These are phyloP conservation scores for Stramonita haemastoma DNA, from an alignment of 2,888 invertebrate genomes.

Conservation along the genomic window DNA sequence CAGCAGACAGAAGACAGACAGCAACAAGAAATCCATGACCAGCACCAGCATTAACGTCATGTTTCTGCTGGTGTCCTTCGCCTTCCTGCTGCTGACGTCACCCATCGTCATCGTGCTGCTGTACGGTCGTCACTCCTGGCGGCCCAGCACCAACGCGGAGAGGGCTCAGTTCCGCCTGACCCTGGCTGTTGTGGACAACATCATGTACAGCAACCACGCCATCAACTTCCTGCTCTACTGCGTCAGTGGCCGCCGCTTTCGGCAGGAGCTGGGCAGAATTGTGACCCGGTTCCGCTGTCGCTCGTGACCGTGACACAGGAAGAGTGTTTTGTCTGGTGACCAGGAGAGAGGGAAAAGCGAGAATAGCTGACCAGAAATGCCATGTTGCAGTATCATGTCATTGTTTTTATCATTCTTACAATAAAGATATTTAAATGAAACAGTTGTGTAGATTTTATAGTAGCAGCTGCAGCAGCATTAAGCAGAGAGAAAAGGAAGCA, in stretches of 20 bases:
- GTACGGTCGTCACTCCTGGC: conserved; percentile 39
- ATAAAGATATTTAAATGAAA: too few relatives aligned
- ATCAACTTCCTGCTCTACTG: conserved; percentile 49
- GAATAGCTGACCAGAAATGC: too few relatives aligned
- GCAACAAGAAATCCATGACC: neutral
- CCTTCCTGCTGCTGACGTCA: conserved; percentile 48
- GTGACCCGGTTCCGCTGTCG: neutral
- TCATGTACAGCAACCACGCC: conserved; percentile 53
- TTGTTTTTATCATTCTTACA: too few relatives aligned
- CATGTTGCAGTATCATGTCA: too few relatives aligned
- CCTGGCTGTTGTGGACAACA: conserved; percentile 47
- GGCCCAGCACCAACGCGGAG: conserved; percentile 30
- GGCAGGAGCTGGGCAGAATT: conserved; percentile 39
- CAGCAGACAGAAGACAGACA: neutral
- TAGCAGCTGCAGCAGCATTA: too few relatives aligned
- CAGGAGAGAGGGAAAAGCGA: too few relatives aligned
- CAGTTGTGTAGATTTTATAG: too few relatives aligned
- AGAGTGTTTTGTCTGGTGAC: too few relatives aligned
- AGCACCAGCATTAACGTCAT: conserved; percentile 45
- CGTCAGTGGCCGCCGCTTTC: conserved; percentile 47
- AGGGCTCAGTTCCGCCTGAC: conserved; percentile 36
- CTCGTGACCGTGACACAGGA: neutral
- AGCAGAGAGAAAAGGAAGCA: too few relatives aligned
- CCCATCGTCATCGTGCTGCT: conserved; percentile 45
- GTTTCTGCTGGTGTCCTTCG: conserved; percentile 48